Evolutionary conservation across 2,888 invertebrate species (phyloP).

Genomic region (Microdon myrmicae): DNA sequence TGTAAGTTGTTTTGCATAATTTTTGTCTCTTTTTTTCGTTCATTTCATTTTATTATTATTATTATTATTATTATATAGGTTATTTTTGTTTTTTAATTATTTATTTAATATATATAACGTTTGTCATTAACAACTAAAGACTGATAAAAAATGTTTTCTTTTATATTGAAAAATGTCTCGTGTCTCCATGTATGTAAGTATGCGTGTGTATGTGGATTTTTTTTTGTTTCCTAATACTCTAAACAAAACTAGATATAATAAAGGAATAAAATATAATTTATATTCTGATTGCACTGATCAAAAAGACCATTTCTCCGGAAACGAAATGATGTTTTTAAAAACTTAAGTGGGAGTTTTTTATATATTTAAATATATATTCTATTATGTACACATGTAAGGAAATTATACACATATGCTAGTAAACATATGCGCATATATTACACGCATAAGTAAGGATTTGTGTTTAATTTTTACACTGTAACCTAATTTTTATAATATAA

Average conservation of each 20-base stretch:
- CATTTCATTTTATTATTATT: conserved; percentile 36
- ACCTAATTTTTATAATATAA: too few relatives aligned
- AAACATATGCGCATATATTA: too few relatives aligned
- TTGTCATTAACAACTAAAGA: too few relatives aligned
- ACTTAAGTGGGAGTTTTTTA: conserved; percentile 15
- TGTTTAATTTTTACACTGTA: too few relatives aligned
- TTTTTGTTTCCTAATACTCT: conserved; percentile 15
- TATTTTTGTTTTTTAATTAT: neutral
- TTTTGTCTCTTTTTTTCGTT: conserved; percentile 27
- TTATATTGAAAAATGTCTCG: conserved; percentile 17
- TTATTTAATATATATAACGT: too few relatives aligned
- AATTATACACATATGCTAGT: too few relatives aligned
- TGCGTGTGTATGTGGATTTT: conserved; percentile 2
- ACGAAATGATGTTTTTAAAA: conserved; percentile 51
- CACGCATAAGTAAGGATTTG: too few relatives aligned
- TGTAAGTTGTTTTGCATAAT: conserved; percentile 26
- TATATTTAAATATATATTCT: conserved; percentile 39
- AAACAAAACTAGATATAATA: conserved; percentile 26
- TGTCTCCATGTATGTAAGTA: too few relatives aligned
- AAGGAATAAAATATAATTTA: conserved; percentile 50
- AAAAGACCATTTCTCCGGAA: conserved; percentile 50
- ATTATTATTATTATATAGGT: neutral
- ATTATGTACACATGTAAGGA: conserved; percentile 39
- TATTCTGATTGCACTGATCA: conserved; percentile 53
- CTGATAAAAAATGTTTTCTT: conserved; percentile 25